Base-by-base conservation (phyloP, 2,888 invertebrate genomes). In the Acholoe squamosa region DNA sequence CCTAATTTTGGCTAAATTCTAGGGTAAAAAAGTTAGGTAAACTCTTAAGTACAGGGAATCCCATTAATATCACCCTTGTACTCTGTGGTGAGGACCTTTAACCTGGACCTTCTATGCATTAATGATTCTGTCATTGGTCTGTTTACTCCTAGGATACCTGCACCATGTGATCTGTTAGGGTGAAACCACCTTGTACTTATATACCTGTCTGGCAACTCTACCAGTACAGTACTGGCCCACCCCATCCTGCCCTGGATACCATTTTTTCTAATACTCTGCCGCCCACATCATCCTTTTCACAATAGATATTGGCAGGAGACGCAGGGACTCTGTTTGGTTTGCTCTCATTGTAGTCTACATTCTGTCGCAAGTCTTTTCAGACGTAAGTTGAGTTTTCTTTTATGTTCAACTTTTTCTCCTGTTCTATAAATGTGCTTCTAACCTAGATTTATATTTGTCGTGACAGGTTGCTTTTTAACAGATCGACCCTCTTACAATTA, bases 291-390 rank as follows among this genome's bases (percentile, higher is more conserved):
- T 61, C 61, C 22, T n/a, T 61, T n/a, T n/a, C 3, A 61, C 61
- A 61, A 61, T 61, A 61, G 61, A n/a, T n/a, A n/a, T 61, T 61
- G 61, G 61, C 61, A 61, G 19, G n/a, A n/a, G 61, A 19, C 61
- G 22, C 19, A 61, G 22, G 61, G 19, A 19, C n/a, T n/a, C 7
- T 61, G 22, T n/a, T 61, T 61, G 61, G 61, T n/a, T 12, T 61
- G 61, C 61, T 61, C 61, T 19, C 14, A 61, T 3, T 61, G 43
- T 10, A 10, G 43, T 43, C 43, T 43, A 43, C 43, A 43, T 43
- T 43, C 43, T 43, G 61, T 61, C 61, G n/a, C 61, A 61, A 61
- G 61, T 61, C 61, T n/a, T 61, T 61, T 61, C 61, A n/a, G 19
- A n/a, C n/a, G 61, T n/a, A 61, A 61, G 19, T 61, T 61, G 61